These are phyloP conservation scores for Notothenia coriiceps DNA, from an alignment of 2,113 vertebrate species.

Conservation along the genomic window DNA sequence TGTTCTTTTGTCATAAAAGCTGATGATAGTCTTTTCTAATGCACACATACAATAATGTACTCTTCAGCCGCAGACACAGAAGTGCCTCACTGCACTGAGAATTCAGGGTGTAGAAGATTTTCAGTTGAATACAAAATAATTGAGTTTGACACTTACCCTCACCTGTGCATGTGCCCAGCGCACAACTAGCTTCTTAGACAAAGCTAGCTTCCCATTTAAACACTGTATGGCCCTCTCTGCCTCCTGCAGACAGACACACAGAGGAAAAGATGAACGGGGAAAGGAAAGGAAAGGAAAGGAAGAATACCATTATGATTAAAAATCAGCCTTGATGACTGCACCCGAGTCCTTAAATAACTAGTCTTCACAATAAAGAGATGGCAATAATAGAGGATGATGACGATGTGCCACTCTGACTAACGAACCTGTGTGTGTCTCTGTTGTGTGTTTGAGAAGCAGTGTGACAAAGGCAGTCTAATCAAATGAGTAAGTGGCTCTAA, in stretches of 20 bases:
- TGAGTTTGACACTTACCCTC: constrained; percentile 86
- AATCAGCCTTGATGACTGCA: constrained; percentile 60
- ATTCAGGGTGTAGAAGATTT: neutral
- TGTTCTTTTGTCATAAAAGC: neutral
- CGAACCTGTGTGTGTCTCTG: constrained; percentile 2
- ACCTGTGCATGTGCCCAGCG: constrained; percentile 98
- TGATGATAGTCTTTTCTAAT: neutral
- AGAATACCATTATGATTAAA: constrained; percentile 44
- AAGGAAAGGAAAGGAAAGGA: neutral
- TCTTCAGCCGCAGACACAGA: neutral
- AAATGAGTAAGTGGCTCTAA: constrained; percentile 55
- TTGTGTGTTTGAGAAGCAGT: constrained; percentile 22
- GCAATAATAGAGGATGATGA: constrained; percentile 55
- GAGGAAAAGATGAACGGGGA: neutral
- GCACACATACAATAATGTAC: neutral
- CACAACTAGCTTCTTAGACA: constrained; percentile 98
- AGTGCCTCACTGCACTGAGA: neutral
- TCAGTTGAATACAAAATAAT: neutral
- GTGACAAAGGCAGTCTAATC: constrained; percentile 58
- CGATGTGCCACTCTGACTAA: constrained; percentile 24
- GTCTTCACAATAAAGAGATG: constrained; percentile 45
- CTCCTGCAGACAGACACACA: constrained; percentile 84
- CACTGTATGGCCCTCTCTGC: constrained; percentile 96
- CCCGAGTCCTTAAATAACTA: constrained; percentile 70
- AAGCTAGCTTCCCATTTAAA: constrained; percentile 96